These are phyloP conservation scores for Aphelinus atriplicis DNA, from an alignment of 1,140 invertebrate species.

Conservation along the genomic window DNA sequence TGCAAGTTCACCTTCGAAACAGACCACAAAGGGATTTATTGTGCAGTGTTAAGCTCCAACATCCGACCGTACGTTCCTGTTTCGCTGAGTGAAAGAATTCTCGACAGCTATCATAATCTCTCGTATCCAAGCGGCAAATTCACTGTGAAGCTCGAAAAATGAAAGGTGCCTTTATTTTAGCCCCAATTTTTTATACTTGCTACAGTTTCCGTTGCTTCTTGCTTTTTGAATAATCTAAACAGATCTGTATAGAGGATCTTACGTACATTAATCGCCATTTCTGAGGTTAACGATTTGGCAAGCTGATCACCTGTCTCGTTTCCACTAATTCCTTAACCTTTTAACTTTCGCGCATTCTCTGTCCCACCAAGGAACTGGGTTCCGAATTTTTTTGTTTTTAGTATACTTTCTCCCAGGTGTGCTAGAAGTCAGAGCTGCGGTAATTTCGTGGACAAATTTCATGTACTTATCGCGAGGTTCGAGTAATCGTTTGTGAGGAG, in stretches of 20 bases:
- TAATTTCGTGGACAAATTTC: not conserved
- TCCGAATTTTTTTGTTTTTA: not conserved
- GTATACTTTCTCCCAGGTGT: not conserved
- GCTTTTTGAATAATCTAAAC: not conserved
- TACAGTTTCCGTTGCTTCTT: too few species aligned
- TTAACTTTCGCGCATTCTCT: not conserved
- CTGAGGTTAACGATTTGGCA: constrained; percentile 1
- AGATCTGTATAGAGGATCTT: constrained; percentile 9
- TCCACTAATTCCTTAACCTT: constrained; percentile 1
- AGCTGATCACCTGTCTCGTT: constrained; percentile 21
- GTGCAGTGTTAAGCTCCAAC: too few species aligned
- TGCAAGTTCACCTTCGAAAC: too few species aligned
- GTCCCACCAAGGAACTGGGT: constrained; percentile 16
- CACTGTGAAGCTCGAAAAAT: too few species aligned
- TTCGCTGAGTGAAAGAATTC: too few species aligned
- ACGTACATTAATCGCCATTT: not conserved
- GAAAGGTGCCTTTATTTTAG: too few species aligned
- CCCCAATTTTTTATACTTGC: too few species aligned
- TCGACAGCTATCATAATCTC: too few species aligned
- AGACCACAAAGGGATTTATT: too few species aligned
- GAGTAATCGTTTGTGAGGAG: too few species aligned
- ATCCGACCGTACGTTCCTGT: too few species aligned
- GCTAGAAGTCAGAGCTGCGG: not conserved
- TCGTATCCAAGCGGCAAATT: too few species aligned
- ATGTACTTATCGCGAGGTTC: not conserved